Evolutionary conservation across 2,888 invertebrate genomes (phyloP), one percentile per base, ranked within the genome.

Genomic region (Zaprionus lineosus): DNA sequence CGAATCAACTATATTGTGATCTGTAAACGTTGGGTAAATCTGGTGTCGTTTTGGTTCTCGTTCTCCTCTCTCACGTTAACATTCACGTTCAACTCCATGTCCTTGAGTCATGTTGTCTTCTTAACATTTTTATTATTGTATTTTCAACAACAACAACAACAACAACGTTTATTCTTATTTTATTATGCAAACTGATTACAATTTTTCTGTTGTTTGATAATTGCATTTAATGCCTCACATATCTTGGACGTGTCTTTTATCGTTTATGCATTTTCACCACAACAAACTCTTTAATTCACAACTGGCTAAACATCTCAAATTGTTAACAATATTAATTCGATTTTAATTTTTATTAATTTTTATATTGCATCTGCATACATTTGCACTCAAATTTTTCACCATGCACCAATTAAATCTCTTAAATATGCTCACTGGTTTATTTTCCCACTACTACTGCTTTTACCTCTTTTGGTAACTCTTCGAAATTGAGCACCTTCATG

Each of bases 211-310:
- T 28, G 3, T 41, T 40, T 18, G 33, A 53, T 29, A 16, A 31
- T 47, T 29, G 40, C 33, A 44, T 58, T 51, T 11, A 16, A 36
- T 28, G 57, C 31, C 43, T 47, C 19, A 33, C 48, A 70, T 67
- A 58, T 40, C 57, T 7, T 58, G 58, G 47, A 61, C 60, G 48
- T 34, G 31, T 34, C 12, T 40, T 47, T 29, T 29, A 15, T 2
- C 12, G 18, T 18, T 21, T 18, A 15, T 16, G 18, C 31, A 33
- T 40, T 28, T 9, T 52, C 47, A 43, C 29, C 37, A 7, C 6
- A 19, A 9, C 19, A n/a, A 18, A 37, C 16, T 39, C 6, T 9
- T 37, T 15, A 24, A 19, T 24, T 21, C 28, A 28, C 36, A 47
- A 56, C 41, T 12, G 57, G 47, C 31, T 34, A 26, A 11, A 7